These are phyloP conservation scores for Syritta pipiens DNA, from an alignment of 2,888 invertebrate species.

Conservation along the genomic window DNA sequence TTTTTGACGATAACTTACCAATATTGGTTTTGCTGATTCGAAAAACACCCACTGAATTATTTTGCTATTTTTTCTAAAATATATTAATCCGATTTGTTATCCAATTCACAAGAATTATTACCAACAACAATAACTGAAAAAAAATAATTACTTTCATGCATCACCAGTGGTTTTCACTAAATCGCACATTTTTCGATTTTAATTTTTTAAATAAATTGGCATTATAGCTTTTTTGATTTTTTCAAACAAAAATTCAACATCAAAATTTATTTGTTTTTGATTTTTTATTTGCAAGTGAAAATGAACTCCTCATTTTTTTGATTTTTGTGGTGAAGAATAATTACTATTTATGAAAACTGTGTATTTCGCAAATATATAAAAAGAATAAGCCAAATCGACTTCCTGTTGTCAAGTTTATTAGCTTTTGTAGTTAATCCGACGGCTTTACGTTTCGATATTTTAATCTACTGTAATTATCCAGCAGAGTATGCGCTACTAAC, in stretches of 20 bases:
- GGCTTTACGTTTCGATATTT: conserved; percentile 53
- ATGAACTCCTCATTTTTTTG: conserved; percentile 4
- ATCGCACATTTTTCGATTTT: too few species aligned
- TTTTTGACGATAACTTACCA: too few species aligned
- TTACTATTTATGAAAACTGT: not conserved
- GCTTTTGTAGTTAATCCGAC: conserved; percentile 59
- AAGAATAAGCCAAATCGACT: conserved; percentile 47
- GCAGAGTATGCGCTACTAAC: conserved; percentile 47
- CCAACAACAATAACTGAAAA: conserved; percentile 11
- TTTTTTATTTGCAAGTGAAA: conserved; percentile 4
- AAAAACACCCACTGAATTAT: too few species aligned
- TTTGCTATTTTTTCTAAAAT: too few species aligned
- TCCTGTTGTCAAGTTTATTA: conserved; percentile 60
- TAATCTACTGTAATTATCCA: conserved; percentile 63
- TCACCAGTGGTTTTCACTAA: conserved; percentile 14
- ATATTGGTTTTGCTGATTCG: too few species aligned
- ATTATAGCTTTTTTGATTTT: not conserved
- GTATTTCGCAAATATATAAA: conserved; percentile 40
- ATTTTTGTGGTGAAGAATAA: not conserved
- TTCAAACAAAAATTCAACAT: not conserved
- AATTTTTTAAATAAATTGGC: too few species aligned
- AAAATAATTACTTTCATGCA: conserved; percentile 14
- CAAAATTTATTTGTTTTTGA: not conserved
- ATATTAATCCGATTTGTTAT: too few species aligned
- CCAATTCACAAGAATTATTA: conserved; percentile 1